These are phyloP conservation scores for Elachura formosa DNA, from an alignment of 2,113 vertebrate species.

Conservation along the genomic window DNA sequence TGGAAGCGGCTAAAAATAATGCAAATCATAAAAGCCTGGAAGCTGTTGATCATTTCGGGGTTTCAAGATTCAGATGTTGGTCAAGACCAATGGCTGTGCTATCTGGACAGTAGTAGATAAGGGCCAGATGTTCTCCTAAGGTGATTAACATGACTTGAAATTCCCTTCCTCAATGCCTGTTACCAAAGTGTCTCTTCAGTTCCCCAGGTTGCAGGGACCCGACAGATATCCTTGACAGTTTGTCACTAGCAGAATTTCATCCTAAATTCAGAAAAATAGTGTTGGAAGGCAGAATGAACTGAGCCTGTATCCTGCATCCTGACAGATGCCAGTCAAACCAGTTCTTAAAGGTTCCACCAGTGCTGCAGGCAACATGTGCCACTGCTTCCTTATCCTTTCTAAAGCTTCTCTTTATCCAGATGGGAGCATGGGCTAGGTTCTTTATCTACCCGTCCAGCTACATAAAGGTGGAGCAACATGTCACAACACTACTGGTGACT, in stretches of 20 bases:
- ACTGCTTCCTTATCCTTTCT: background rate
- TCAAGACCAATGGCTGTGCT: background rate
- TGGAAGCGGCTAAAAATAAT: constrained; percentile 72
- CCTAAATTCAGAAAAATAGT: background rate
- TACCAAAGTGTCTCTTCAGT: background rate
- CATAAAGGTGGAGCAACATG: background rate
- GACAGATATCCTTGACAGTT: background rate
- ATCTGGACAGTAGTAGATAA: background rate
- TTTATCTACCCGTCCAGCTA: background rate
- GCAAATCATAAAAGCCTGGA: constrained; percentile 41
- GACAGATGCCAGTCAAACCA: background rate
- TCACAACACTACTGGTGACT: background rate
- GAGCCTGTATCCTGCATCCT: background rate
- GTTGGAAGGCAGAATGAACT: constrained; percentile 10
- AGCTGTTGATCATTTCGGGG: constrained; percentile 38
- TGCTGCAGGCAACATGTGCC: background rate
- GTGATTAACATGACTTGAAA: background rate
- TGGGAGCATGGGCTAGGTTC: background rate
- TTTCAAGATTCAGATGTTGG: constrained; percentile 12
- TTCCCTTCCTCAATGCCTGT: background rate
- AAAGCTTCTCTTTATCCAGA: background rate
- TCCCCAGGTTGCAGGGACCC: background rate
- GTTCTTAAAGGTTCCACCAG: background rate
- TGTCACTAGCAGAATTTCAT: background rate
- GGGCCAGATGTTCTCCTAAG: background rate